Percentiles rank a stretch among this genome's conserved stretches.
These are phyloP conservation scores for Papilio dardanus DNA, from an alignment of 1,140 invertebrate species.

Conservation along the genomic window DNA sequence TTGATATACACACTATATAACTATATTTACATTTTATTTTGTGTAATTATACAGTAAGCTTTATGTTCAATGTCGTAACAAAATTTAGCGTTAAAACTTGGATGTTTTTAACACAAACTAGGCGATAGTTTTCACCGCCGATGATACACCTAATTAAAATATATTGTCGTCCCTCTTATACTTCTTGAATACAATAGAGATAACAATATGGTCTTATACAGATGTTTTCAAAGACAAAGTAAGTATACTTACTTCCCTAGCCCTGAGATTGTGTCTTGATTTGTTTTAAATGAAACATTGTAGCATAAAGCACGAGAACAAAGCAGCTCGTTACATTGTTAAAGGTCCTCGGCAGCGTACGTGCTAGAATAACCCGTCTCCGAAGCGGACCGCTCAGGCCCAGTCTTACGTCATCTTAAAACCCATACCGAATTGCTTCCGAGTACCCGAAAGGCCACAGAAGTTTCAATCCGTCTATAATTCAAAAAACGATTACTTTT, in stretches of 20 bases:
- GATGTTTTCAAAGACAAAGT: background rate
- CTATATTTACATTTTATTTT: background rate
- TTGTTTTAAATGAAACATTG: conserved; percentile 27
- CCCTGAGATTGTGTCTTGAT: background rate
- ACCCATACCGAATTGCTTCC: conserved; percentile 61
- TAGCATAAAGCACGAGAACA: conserved; percentile 12
- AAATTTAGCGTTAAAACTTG: too few relatives aligned
- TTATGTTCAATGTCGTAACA: background rate
- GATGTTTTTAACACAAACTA: too few relatives aligned
- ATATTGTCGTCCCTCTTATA: background rate
- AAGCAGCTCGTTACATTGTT: background rate
- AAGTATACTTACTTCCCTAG: background rate
- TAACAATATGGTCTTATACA: background rate
- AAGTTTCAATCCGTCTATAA: conserved; percentile 33
- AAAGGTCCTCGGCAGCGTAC: conserved; percentile 15
- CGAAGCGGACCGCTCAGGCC: conserved; percentile 32
- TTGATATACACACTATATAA: background rate
- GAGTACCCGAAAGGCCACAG: conserved; percentile 35
- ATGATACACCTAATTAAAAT: background rate
- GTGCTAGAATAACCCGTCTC: conserved; percentile 41
- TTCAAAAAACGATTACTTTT: conserved; percentile 29
- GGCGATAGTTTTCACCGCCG: too few relatives aligned
- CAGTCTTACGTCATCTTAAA: conserved; percentile 56
- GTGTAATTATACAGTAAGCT: background rate
- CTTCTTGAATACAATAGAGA: background rate